A percentile compares a stretch with the other conserved stretches of the same genome.
These are phyloP conservation scores for Andrena bucephala DNA, from an alignment of 2,888 invertebrate species.

Conservation along the genomic window DNA sequence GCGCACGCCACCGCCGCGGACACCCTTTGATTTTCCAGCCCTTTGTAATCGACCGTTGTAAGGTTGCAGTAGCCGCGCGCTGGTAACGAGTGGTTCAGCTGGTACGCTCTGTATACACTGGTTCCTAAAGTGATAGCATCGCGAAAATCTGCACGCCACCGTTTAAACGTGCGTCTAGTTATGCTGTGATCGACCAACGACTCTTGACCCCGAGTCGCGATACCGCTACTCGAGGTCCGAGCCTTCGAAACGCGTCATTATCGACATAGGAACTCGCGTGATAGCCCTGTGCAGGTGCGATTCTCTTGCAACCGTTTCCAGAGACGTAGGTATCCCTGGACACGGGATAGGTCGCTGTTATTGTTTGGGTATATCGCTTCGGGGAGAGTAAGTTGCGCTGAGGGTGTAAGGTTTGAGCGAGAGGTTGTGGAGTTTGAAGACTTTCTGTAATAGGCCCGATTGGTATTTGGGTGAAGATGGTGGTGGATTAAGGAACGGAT, in stretches of 20 bases:
- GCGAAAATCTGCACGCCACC: slow-evolving; percentile 21
- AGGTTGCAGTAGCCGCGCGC: background rate
- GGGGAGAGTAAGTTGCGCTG: too few species aligned
- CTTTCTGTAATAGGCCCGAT: too few species aligned
- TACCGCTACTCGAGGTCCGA: background rate
- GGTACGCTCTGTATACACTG: background rate
- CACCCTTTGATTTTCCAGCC: slow-evolving; percentile 54
- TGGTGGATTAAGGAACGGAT: too few species aligned
- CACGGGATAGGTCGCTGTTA: background rate
- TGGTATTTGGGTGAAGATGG: too few species aligned
- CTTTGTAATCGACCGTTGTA: slow-evolving; percentile 15
- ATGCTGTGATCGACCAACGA: background rate
- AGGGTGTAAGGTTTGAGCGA: background rate
- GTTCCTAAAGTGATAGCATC: background rate
- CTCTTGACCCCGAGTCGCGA: background rate
- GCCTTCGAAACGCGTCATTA: slow-evolving; percentile 12
- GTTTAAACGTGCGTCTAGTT: background rate
- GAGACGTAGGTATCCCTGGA: background rate
- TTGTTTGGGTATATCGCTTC: background rate
- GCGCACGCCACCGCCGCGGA: slow-evolving; percentile 16
- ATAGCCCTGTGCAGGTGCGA: slow-evolving; percentile 42
- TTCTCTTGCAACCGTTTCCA: background rate
- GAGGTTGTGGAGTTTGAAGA: too few species aligned
- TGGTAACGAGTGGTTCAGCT: background rate
- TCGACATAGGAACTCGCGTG: slow-evolving; percentile 38